phyloP scores from a whole-genome alignment of 2,888 invertebrate genomes.

The Callosobruchus maculatus region DNA sequence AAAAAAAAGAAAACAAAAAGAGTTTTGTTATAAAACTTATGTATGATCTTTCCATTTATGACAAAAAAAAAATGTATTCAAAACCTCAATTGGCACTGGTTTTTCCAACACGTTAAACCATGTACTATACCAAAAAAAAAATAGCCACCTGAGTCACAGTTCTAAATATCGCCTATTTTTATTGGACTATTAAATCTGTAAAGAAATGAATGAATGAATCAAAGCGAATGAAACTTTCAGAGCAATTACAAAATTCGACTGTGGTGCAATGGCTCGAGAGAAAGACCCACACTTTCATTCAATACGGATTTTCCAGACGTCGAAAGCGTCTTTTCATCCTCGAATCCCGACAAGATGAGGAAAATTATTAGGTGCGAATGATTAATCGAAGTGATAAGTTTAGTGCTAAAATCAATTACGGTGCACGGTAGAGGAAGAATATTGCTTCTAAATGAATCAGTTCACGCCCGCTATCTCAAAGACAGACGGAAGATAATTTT shows the following conservation, averaged over 20 bases:
- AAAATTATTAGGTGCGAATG: background rate
- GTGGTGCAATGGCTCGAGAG: background rate
- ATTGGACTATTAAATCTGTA: too few relatives aligned
- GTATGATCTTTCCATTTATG: too few relatives aligned
- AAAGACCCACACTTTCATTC: background rate
- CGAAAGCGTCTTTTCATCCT: background rate
- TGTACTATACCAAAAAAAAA: too few relatives aligned
- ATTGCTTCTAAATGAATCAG: background rate
- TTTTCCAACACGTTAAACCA: too few relatives aligned
- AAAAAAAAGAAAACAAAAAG: too few relatives aligned
- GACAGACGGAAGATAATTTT: background rate
- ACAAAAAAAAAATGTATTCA: too few relatives aligned
- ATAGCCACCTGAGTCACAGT: too few relatives aligned
- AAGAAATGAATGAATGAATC: too few relatives aligned
- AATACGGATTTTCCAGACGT: background rate
- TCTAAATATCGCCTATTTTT: too few relatives aligned
- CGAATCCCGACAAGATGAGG: background rate
- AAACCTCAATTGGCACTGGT: too few relatives aligned
- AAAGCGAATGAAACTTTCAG: background rate
- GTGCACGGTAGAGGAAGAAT: background rate
- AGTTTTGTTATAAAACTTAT: too few relatives aligned
- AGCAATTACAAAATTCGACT: background rate
- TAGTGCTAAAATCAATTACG: background rate
- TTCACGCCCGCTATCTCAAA: background rate
- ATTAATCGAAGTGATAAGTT: background rate